Evolutionary conservation across 2,888 invertebrate genomes (phyloP).

Genomic region (Megamerina dolium): DNA sequence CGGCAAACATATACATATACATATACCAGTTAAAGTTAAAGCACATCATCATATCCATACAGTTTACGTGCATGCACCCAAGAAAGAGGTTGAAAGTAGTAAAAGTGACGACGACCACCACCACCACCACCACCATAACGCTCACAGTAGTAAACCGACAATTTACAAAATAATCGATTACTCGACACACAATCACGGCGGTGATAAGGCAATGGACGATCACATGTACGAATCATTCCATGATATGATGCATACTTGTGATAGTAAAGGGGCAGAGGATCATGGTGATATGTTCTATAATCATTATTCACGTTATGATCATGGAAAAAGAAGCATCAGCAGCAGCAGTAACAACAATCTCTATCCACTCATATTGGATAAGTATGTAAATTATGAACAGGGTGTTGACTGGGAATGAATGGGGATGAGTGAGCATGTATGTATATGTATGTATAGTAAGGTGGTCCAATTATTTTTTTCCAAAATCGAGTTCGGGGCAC

Average conservation of each 20-base stretch:
- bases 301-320: constrained; percentile 41
- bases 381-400: constrained; percentile 17
- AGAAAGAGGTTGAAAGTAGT: constrained; percentile 21
- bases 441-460: neutral
- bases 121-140: constrained; percentile 46
- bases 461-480: no score
- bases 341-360: constrained; percentile 15
- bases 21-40: constrained; percentile 71
- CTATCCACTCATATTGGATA: constrained; percentile 18
- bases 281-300: constrained; percentile 42
- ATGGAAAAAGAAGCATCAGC: no score
- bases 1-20: constrained; percentile 70
- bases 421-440: constrained; percentile 4
- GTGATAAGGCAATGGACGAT: constrained; percentile 20
- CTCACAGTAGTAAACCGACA: neutral
- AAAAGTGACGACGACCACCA: constrained; percentile 31
- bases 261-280: constrained; percentile 24
- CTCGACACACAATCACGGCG: constrained; percentile 5
- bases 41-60: constrained; percentile 71
- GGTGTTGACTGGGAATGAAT: constrained; percentile 18
- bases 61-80: constrained; percentile 55
- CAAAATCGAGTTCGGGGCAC: no score
- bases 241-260: constrained; percentile 26
- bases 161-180: no score
- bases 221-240: constrained; percentile 38